Evolutionary conservation across 2,888 invertebrate species (phyloP).

Genomic region (Aleiodes leptofemur): DNA sequence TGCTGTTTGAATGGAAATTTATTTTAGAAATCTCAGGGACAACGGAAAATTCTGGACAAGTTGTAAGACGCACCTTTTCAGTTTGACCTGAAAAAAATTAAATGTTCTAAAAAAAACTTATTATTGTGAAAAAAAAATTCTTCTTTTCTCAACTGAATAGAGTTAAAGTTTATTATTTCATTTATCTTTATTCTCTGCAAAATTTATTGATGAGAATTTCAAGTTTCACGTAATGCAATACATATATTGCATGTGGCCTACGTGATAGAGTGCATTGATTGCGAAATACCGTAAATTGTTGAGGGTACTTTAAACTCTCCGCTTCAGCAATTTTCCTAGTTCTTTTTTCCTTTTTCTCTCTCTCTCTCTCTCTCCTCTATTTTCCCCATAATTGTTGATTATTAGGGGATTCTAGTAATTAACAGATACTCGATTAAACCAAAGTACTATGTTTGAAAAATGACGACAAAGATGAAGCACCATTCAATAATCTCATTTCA

Average conservation of each 20-base stretch:
- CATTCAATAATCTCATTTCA: conserved; percentile 21
- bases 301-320: background rate
- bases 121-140: background rate
- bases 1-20: no score
- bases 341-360: background rate
- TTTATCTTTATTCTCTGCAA: background rate
- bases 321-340: conserved; percentile 18
- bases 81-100: no score
- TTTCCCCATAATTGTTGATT: conserved; percentile 1
- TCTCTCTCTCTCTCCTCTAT: conserved; percentile 5
- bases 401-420: conserved; percentile 15
- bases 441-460: conserved; percentile 6
- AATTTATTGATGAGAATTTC: background rate
- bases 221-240: background rate
- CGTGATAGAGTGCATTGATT: conserved; percentile 22
- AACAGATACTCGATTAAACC: background rate
- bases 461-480: background rate
- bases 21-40: no score
- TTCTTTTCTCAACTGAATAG: background rate
- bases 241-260: conserved; percentile 13
- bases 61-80: no score
- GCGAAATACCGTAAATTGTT: conserved; percentile 21
- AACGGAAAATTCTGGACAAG: no score
- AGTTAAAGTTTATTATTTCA: background rate
- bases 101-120: no score